A percentile compares a stretch with the other conserved stretches of the same genome.
Conservation (phyloP, 2,113 vertebrate genomes). For the Xenotilapia leptura region DNA sequence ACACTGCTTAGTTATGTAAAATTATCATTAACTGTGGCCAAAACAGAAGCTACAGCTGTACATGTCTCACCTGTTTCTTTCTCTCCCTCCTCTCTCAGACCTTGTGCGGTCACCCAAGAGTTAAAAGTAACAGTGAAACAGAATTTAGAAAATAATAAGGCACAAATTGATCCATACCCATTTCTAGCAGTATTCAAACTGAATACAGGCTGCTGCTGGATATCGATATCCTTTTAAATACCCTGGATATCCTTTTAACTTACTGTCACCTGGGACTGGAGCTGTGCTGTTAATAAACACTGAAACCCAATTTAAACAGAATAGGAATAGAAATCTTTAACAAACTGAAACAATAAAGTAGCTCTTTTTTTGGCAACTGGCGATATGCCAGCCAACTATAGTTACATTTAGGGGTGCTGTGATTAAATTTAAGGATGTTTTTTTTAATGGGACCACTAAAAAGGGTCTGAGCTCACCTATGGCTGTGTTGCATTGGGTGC, state of each 20-base stretch:
- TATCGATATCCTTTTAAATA: not conserved
- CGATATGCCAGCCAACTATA: not conserved
- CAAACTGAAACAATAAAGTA: not conserved
- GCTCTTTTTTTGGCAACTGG: not conserved
- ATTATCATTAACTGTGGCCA: not conserved
- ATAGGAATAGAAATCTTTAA: not conserved
- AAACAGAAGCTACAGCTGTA: not conserved
- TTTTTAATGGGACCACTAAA: not conserved
- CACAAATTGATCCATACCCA: not conserved
- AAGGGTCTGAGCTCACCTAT: not conserved
- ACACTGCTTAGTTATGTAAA: not conserved
- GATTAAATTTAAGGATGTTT: not conserved
- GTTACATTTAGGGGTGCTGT: not conserved
- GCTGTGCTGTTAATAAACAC: not conserved
- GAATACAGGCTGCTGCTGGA: not conserved
- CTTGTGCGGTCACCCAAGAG: fast-evolving
- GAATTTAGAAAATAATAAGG: fast-evolving
- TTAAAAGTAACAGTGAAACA: not conserved
- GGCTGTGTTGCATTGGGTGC: not conserved
- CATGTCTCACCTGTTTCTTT: not conserved
- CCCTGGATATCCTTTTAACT: not conserved
- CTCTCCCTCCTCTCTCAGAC: not conserved
- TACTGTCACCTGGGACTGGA: not conserved
- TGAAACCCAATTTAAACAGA: not conserved
- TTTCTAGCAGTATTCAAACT: not conserved